A percentile compares a stretch with the other conserved stretches of the same genome.
Conservation (phyloP, 2,113 vertebrate species). For the Rostratula benghalensis region DNA sequence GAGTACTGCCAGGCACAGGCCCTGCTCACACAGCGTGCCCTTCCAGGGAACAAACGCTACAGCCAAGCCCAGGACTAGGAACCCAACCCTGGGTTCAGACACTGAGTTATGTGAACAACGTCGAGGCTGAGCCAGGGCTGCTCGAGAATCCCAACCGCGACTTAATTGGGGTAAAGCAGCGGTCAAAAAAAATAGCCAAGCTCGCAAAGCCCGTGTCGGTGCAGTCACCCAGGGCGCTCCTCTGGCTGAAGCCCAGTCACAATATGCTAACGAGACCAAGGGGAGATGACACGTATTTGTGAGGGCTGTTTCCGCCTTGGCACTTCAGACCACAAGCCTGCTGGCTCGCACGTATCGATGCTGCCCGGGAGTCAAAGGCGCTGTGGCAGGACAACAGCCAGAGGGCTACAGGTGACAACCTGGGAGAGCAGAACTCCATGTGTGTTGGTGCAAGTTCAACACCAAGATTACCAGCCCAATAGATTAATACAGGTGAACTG, state of each 20-base stretch:
- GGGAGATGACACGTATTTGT: neutral
- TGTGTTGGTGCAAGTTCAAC: rapidly evolving
- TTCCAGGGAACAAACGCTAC: neutral
- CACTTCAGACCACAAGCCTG: neutral
- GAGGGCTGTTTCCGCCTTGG: neutral
- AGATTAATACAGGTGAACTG: neutral
- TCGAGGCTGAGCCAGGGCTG: neutral
- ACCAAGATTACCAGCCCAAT: neutral
- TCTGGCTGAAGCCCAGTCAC: neutral
- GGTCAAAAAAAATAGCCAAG: conserved; percentile 8
- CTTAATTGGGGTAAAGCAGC: conserved; percentile 64
- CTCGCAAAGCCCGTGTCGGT: neutral
- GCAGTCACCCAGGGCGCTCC: conserved; percentile 24
- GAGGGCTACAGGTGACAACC: neutral
- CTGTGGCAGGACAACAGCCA: neutral
- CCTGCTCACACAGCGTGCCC: rapidly evolving
- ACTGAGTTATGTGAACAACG: neutral
- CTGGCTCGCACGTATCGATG: conserved; percentile 35
- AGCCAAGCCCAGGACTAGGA: neutral
- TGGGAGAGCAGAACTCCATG: rapidly evolving
- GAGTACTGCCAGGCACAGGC: neutral
- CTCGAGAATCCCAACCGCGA: neutral
- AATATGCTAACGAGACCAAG: conserved; percentile 21
- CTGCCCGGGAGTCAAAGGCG: neutral
- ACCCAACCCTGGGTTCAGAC: neutral